phyloP scores from a whole-genome alignment of 2,113 vertebrate species.

The Neomonachus schauinslandi region DNA sequence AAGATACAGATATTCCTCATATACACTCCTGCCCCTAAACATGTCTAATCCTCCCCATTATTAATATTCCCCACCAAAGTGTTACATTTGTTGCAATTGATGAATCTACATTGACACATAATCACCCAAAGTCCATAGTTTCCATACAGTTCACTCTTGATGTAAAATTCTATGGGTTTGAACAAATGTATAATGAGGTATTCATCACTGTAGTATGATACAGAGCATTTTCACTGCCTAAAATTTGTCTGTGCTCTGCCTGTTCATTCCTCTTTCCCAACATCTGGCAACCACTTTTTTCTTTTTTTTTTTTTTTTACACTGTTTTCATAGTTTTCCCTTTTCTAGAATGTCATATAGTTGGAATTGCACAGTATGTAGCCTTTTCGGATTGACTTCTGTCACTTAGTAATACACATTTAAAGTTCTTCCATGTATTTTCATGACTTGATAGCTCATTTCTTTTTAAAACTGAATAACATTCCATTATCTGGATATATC shows the following conservation, averaged over 20 bases:
- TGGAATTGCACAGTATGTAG: not conserved
- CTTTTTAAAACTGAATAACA: not conserved
- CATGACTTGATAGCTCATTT: not conserved
- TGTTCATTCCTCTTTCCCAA: not conserved
- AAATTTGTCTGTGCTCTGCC: not conserved
- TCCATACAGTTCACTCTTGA: not conserved
- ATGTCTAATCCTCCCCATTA: not conserved
- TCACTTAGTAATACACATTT: not conserved
- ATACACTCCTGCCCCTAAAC: not conserved
- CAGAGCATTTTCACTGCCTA: not conserved
- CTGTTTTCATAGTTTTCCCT: too few species aligned
- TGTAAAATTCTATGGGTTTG: not conserved
- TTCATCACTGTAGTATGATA: not conserved
- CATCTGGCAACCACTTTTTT: too few species aligned
- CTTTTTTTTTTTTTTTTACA: not conserved
- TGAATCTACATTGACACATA: not conserved
- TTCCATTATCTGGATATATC: not conserved
- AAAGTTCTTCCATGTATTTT: not conserved
- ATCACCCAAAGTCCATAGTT: not conserved
- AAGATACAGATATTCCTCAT: not conserved
- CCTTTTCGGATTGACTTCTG: not conserved
- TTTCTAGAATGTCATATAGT: not conserved
- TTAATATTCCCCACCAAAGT: not conserved
- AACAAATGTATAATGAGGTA: not conserved
- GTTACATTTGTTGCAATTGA: not conserved